Percentiles rank a stretch among this genome's conserved stretches.
Evolutionary conservation across 2,888 invertebrate genomes (phyloP).

Genomic region (Cheilosia impressa): DNA sequence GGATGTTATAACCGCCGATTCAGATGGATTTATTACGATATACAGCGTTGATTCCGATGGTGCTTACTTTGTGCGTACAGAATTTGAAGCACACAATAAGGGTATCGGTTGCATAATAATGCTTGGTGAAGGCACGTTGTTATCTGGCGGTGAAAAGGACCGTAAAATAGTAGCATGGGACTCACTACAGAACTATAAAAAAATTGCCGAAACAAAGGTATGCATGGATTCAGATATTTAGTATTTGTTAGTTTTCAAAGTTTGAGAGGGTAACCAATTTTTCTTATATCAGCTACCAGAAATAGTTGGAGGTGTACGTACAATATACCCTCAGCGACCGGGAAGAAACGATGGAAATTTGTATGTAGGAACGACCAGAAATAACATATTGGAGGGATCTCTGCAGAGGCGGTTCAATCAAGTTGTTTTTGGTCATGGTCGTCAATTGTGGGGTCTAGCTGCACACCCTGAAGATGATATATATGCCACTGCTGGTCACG

Average conservation of each 20-base stretch:
- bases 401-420: slow-evolving; percentile 94
- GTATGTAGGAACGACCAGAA: slow-evolving; percentile 95
- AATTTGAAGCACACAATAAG: slow-evolving; percentile 94
- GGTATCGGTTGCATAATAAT: slow-evolving; percentile 94
- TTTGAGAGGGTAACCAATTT: not conserved
- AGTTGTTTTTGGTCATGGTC: slow-evolving; percentile 94
- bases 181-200: slow-evolving; percentile 93
- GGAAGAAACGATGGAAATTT: slow-evolving; percentile 95
- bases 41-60: slow-evolving; percentile 95
- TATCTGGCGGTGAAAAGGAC: slow-evolving; percentile 96
- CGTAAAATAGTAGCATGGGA: slow-evolving; percentile 97
- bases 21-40: slow-evolving; percentile 95
- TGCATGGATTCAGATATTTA: not conserved
- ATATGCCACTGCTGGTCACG: slow-evolving; percentile 96
- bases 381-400: slow-evolving; percentile 95
- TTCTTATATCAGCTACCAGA: slow-evolving; percentile 89
- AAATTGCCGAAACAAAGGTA: slow-evolving; percentile 95
- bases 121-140: slow-evolving; percentile 94
- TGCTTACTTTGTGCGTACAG: slow-evolving; percentile 94
- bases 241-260: not conserved
- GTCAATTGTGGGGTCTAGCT: slow-evolving; percentile 93
- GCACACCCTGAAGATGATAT: slow-evolving; percentile 96
- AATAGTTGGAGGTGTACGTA: slow-evolving; percentile 93
- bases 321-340: slow-evolving; percentile 94
- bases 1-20: slow-evolving; percentile 96